Base-by-base conservation (phyloP, 2,888 invertebrate genomes). In the Nycteola revayana region DNA sequence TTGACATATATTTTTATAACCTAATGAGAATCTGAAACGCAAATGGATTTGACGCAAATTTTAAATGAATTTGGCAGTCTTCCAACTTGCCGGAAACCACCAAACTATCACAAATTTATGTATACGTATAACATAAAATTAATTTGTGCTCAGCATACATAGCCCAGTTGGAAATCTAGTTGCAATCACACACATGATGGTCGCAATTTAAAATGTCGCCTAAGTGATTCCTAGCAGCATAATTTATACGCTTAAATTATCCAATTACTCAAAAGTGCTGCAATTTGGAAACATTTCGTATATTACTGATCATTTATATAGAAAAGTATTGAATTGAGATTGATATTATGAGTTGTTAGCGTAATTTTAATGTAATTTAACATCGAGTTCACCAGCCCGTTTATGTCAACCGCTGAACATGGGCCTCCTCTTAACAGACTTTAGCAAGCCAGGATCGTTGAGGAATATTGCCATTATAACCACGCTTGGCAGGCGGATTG, bases 11-110 rank as follows among this genome's bases (percentile, higher is more conserved):
- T 69, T 67, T 73, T 66, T 60, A 66, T 51, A 64, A 52, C 64
- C 51, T 50, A 62, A 63, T 62, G 50, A 65, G 60, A 64, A 64
- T 50, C 55, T 51, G 50, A 11, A 38, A 66, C 73, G 67, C 67
- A 67, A 74, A 75, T 74, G 73, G 71, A 65, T 61, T 73, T 75
- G 79, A 80, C 78, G 80, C 64, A 74, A 66, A 67, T 75, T 69
- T 67, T 60, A 61, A 68, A 69, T 56, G 50, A 66, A 73, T 71
- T 71, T 75, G 81, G 81, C 81, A 78, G 49, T 48, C 54, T 36
- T 70, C 81, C 81, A 81, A 78, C 21, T 45, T 34, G 44, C 45
- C 49, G 64, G 60, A 68, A 73, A 69, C 61, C 49, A 54, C 56
- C 53, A 59, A 57, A 55, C 55, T 62, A 65, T 63, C 59, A 54